Conservation (phyloP, 2,888 invertebrate genomes). For the Orthosia cruda region DNA sequence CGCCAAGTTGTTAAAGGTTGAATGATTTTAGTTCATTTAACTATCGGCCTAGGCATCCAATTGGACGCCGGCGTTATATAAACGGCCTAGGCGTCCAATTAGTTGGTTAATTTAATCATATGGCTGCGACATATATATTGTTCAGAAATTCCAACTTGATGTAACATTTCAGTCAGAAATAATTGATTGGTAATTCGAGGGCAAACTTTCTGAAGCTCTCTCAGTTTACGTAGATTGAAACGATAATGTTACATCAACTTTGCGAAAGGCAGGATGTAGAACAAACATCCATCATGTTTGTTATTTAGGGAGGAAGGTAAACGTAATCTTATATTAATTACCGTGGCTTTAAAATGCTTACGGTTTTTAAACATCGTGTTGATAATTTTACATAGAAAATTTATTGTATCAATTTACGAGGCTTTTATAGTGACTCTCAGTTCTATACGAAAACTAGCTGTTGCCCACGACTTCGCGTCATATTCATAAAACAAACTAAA, state of each 20-base stretch:
- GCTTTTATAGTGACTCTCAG: not conserved
- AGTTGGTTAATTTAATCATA: no score
- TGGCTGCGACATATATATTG: not conserved
- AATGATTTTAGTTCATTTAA: no score
- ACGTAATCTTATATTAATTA: constrained; percentile 18
- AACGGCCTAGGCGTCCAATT: no score
- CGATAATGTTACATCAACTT: constrained; percentile 39
- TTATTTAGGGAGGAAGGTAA: not conserved
- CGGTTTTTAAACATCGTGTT: constrained; percentile 1
- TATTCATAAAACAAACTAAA: no score
- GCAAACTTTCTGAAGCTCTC: constrained; percentile 15
- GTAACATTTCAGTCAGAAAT: constrained; percentile 17
- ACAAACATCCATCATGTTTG: constrained; percentile 41
- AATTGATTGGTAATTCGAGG: constrained; percentile 29
- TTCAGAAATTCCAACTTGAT: not conserved
- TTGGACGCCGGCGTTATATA: no score
- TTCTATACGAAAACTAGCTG: not conserved
- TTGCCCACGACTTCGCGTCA: no score
- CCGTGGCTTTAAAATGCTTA: constrained; percentile 15
- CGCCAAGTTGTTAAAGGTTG: no score
- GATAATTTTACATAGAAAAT: constrained; percentile 1
- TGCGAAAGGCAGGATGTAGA: constrained; percentile 21
- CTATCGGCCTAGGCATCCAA: no score
- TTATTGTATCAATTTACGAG: not conserved
- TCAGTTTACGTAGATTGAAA: constrained; percentile 30